Conservation (phyloP, 2,888 invertebrate species). For the Pharmacophagus antenor region DNA sequence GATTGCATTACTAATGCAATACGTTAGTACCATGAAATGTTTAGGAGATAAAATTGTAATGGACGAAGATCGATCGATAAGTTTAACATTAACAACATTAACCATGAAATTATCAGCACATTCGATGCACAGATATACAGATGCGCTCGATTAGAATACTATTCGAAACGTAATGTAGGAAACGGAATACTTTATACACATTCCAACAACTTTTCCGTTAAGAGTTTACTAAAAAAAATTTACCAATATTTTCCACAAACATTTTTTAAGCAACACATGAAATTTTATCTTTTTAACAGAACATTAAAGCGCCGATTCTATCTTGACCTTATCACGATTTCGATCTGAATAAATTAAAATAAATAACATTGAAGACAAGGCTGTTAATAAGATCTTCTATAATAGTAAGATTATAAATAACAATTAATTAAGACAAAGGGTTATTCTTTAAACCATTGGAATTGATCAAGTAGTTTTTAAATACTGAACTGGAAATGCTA, state of each 20-base stretch:
- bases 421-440: neutral
- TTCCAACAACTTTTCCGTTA: slow-evolving; percentile 5
- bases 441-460: neutral
- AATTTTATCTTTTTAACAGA: slow-evolving; percentile 27
- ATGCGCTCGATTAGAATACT: slow-evolving; percentile 12
- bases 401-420: slow-evolving; percentile 1
- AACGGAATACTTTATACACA: slow-evolving; percentile 16
- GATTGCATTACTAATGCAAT: neutral
- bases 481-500: neutral
- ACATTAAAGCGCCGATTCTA: slow-evolving; percentile 17
- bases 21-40: neutral
- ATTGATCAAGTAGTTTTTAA: neutral
- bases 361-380: slow-evolving; percentile 40
- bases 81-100: slow-evolving; percentile 7
- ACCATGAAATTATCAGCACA: slow-evolving; percentile 23
- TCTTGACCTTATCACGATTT: slow-evolving; percentile 19
- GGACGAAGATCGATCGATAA: slow-evolving; percentile 1
- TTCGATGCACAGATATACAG: slow-evolving; percentile 10
- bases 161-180: neutral
- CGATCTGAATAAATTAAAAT: slow-evolving; percentile 28
- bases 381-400: slow-evolving; percentile 32
- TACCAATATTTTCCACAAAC: slow-evolving; percentile 12
- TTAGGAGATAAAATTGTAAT: neutral
- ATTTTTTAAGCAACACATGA: slow-evolving; percentile 11
- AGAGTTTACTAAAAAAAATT: slow-evolving; percentile 1